A percentile compares a stretch with the other conserved stretches of the same genome.
phyloP scores from a whole-genome alignment of 2,797 vertebrate genomes.

The Pseudochromis fuscus region DNA sequence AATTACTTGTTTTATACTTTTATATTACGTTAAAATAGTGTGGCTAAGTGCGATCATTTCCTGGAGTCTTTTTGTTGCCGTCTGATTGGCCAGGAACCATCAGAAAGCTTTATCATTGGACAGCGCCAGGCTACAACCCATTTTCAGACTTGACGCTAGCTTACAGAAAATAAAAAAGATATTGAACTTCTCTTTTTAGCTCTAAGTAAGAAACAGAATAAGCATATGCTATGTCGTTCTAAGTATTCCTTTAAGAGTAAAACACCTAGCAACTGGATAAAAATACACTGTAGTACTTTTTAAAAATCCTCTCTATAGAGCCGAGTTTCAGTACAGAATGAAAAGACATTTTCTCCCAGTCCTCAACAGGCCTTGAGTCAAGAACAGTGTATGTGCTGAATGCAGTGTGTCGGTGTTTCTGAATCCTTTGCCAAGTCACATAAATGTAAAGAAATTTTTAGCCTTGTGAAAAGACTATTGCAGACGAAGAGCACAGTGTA shows the following conservation, averaged over 20 bases:
- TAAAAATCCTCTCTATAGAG: not conserved
- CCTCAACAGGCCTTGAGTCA: constrained; percentile 5
- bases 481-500: constrained; percentile 12
- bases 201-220: not conserved
- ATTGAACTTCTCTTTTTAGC: not conserved
- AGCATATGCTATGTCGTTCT: not conserved
- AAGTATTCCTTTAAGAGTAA: not conserved
- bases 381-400: not conserved
- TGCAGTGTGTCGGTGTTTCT: not conserved
- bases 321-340: not conserved
- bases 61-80: too few relatives aligned
- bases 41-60: too few relatives aligned
- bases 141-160: not conserved
- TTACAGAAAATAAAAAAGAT: accelerated
- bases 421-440: constrained; percentile 24
- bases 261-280: constrained; percentile 1
- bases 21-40: too few relatives aligned
- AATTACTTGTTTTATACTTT: too few relatives aligned
- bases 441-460: constrained; percentile 22
- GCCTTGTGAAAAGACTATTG: constrained; percentile 2
- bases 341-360: constrained; percentile 8
- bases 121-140: too few relatives aligned
- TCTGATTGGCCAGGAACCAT: too few relatives aligned
- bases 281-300: not conserved
- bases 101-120: not conserved